These are phyloP conservation scores for Odontomachus brunneus DNA, from an alignment of 1,140 invertebrate genomes.

Conservation along the genomic window DNA sequence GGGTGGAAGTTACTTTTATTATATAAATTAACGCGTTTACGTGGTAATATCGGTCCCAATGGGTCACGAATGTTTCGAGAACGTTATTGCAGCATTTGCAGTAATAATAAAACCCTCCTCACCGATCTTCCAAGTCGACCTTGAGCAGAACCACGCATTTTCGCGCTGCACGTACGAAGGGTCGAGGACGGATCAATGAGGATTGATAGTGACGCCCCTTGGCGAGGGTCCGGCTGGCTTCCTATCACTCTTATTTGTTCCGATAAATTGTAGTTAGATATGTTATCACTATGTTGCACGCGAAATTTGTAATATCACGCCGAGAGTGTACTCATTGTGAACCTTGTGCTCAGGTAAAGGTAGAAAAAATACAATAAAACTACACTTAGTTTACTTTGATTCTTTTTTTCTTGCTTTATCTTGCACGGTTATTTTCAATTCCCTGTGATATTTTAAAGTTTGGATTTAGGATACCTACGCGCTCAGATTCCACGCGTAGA, in stretches of 20 bases:
- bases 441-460: not conserved
- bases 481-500: too few species aligned
- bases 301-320: not conserved
- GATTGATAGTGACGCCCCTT: not conserved
- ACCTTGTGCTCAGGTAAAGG: not conserved
- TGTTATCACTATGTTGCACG: not conserved
- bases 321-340: not conserved
- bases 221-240: not conserved
- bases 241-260: not conserved
- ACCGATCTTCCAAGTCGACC: not conserved
- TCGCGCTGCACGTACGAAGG: not conserved
- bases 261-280: not conserved
- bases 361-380: not conserved
- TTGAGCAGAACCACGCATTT: not conserved
- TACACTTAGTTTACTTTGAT: not conserved
- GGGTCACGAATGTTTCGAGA: not conserved
- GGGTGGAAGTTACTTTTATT: too few species aligned
- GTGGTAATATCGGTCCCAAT: too few species aligned
- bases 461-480: too few species aligned
- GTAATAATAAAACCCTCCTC: not conserved
- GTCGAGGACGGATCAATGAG: not conserved
- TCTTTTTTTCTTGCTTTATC: not conserved
- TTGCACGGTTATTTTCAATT: not conserved
- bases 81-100: not conserved
- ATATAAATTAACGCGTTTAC: too few species aligned